A percentile compares a stretch with the other conserved stretches of the same genome.
These are phyloP conservation scores for Aphis craccivora DNA, from an alignment of 1,140 invertebrate genomes.

Conservation along the genomic window DNA sequence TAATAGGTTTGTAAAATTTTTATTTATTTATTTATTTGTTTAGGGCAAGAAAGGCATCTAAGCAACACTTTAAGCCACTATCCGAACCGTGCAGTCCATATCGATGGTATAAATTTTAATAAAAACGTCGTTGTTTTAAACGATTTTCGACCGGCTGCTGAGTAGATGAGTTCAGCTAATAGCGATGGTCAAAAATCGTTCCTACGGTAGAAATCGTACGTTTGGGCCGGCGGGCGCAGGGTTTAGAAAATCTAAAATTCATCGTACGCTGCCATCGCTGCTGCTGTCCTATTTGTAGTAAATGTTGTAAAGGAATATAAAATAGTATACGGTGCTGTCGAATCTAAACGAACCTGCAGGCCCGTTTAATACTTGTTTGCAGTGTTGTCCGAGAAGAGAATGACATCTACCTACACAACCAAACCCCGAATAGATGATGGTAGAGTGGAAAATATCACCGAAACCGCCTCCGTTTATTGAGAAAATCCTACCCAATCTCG, in stretches of 20 bases:
- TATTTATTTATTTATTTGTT: not conserved
- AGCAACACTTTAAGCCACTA: not conserved
- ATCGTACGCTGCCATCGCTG: not conserved
- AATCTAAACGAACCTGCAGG: not conserved
- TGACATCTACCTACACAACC: not conserved
- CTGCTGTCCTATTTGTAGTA: not conserved
- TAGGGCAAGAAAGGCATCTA: not conserved
- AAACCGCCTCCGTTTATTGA: not conserved
- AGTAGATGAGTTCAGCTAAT: not conserved
- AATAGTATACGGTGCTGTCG: not conserved
- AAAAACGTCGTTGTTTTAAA: not conserved
- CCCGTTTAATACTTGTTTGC: conserved; percentile 2
- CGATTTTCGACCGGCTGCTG: not conserved
- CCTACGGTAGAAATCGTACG: not conserved
- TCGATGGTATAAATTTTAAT: not conserved
- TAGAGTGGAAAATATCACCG: not conserved
- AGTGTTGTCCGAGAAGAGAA: not conserved
- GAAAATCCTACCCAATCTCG: not conserved
- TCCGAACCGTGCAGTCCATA: not conserved
- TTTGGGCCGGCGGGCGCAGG: not conserved
- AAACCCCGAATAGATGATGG: not conserved
- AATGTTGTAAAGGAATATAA: not conserved
- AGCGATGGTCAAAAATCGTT: not conserved
- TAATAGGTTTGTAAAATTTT: not conserved
- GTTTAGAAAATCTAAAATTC: not conserved